Conservation (phyloP, 64 coral and sea anemone genomes). For the Dendronephthya gigantea region DNA sequence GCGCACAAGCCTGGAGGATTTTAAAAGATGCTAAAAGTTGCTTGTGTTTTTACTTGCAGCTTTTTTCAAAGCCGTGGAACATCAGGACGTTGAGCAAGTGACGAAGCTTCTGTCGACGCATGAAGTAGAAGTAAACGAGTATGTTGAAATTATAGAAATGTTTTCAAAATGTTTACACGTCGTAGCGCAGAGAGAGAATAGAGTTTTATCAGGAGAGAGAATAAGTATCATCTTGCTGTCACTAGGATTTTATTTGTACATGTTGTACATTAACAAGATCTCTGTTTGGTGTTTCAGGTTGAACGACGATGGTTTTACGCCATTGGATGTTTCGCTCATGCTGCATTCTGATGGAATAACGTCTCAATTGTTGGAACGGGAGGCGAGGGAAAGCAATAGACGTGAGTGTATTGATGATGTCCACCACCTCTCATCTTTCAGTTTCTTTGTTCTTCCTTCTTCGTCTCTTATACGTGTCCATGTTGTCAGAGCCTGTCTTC, state of each 20-base stretch:
- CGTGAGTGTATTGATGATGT: conserved; percentile 39
- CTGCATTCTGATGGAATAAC: conserved; percentile 52
- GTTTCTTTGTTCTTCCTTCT: too few relatives aligned
- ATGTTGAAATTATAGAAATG: too few relatives aligned
- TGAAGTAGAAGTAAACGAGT: conserved; percentile 83
- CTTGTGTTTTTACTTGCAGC: conserved; percentile 21
- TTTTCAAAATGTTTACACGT: too few relatives aligned
- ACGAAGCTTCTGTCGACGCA: conserved; percentile 58
- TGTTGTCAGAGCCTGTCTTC: background rate
- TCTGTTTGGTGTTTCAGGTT: conserved; percentile 27
- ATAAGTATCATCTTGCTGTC: too few relatives aligned
- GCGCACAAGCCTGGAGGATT: background rate
- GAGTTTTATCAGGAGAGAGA: too few relatives aligned
- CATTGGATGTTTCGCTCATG: conserved; percentile 77
- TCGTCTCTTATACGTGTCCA: too few relatives aligned
- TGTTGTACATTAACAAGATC: too few relatives aligned
- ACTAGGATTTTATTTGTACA: too few relatives aligned
- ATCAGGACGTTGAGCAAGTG: conserved; percentile 66
- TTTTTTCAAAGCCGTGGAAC: conserved; percentile 63
- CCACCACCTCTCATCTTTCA: too few relatives aligned
- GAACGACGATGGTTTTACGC: conserved; percentile 79
- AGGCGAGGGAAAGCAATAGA: conserved; percentile 70
- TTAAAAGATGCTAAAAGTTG: background rate
- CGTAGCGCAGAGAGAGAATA: too few relatives aligned
- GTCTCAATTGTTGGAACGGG: conserved; percentile 53